These are phyloP conservation scores for Neodiprion fabricii DNA, from an alignment of 1,140 invertebrate species.

Conservation along the genomic window DNA sequence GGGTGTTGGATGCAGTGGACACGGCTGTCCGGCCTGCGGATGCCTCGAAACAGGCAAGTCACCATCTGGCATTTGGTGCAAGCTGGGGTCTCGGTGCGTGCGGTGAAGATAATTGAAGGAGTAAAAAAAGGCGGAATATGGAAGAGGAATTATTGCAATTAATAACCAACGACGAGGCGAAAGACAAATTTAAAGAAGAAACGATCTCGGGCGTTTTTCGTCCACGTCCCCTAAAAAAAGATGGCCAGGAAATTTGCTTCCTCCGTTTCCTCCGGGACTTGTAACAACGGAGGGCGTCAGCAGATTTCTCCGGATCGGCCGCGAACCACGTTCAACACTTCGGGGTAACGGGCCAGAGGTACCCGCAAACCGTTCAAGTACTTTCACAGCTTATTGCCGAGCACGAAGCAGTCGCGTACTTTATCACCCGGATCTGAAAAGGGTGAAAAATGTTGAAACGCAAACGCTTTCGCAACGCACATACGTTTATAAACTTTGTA, in stretches of 20 bases:
- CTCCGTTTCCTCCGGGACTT: neutral
- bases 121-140: no score
- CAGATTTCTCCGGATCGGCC: neutral
- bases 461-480: neutral
- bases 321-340: neutral
- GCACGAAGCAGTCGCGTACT: conserved; percentile 4
- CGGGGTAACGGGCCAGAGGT: neutral
- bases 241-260: neutral
- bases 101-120: no score
- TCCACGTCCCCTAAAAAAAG: neutral
- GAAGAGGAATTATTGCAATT: neutral
- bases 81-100: neutral
- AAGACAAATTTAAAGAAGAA: neutral
- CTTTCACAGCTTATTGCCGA: neutral
- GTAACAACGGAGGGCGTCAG: neutral
- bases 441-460: neutral
- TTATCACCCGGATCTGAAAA: conserved; percentile 1
- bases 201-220: neutral
- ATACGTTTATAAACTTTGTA: no score
- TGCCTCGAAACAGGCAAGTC: neutral
- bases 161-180: neutral
- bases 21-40: neutral
- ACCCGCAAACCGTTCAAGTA: neutral
- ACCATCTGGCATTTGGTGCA: neutral
- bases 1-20: neutral